Conservation (phyloP, 2,888 invertebrate genomes). For the Sinodicranocentrus sp. region DNA sequence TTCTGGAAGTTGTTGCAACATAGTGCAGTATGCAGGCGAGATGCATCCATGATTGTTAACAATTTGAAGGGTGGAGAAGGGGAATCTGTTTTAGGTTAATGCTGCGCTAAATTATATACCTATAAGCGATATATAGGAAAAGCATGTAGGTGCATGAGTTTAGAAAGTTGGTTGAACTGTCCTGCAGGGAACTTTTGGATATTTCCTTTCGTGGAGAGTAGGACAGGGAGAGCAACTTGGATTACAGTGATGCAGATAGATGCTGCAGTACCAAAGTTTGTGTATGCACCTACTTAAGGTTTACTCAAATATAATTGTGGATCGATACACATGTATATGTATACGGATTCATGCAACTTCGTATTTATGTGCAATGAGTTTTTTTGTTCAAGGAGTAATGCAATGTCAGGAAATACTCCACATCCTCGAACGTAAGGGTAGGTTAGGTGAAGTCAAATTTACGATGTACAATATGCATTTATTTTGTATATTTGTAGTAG, state of each 20-base stretch:
- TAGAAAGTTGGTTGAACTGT: slow-evolving; percentile 16
- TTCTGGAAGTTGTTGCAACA: slow-evolving; percentile 7
- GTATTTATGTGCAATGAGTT: background rate
- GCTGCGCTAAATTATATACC: no score
- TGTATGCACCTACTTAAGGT: background rate
- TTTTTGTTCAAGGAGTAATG: background rate
- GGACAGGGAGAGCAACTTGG: slow-evolving; percentile 8
- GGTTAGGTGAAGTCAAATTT: slow-evolving; percentile 62
- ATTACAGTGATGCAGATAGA: slow-evolving; percentile 2
- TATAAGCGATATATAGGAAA: background rate
- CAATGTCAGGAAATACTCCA: slow-evolving; percentile 43
- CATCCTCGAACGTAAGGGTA: slow-evolving; percentile 70
- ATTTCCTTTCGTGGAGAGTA: slow-evolving; percentile 19
- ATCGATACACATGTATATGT: no score
- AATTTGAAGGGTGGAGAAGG: slow-evolving; percentile 3
- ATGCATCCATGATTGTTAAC: background rate
- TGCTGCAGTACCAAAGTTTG: background rate
- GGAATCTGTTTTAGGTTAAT: slow-evolving; percentile 10
- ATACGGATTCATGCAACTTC: background rate
- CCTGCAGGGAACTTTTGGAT: background rate
- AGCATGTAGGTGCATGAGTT: slow-evolving; percentile 4
- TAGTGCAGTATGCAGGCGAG: background rate
- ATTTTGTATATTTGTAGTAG: background rate
- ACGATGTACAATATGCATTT: background rate
- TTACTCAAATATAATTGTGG: background rate